A percentile compares a stretch with the other conserved stretches of the same genome.
These are phyloP conservation scores for Dryadula phaetusa DNA, from an alignment of 2,888 invertebrate species.

Conservation along the genomic window DNA sequence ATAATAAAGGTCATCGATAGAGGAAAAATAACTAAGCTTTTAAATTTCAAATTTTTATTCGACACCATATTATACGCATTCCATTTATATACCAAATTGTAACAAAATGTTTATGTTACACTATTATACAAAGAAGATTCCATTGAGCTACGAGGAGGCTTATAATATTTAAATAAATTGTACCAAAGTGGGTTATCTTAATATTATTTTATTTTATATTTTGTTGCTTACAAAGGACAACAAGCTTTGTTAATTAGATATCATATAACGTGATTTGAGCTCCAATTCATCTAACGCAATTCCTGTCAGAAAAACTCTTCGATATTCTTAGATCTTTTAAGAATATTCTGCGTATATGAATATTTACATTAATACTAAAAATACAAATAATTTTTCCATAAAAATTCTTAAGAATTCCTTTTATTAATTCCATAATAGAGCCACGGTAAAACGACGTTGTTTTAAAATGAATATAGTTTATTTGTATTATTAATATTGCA, in stretches of 20 bases:
- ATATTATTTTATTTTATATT: slow-evolving; percentile 10
- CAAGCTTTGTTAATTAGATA: slow-evolving; percentile 10
- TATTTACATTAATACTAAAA: slow-evolving; percentile 25
- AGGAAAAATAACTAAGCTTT: neutral
- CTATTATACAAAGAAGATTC: slow-evolving; percentile 30
- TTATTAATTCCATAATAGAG: slow-evolving; percentile 35
- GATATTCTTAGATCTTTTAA: slow-evolving; percentile 15
- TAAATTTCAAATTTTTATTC: slow-evolving; percentile 64
- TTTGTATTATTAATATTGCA: slow-evolving; percentile 18
- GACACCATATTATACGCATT: slow-evolving; percentile 80
- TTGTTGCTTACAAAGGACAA: slow-evolving; percentile 7
- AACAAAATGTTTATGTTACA: slow-evolving; percentile 75
- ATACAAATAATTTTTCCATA: slow-evolving; percentile 22
- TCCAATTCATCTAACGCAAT: slow-evolving; percentile 32
- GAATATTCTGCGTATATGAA: slow-evolving; percentile 19
- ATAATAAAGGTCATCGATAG: too few species aligned
- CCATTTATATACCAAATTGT: slow-evolving; percentile 80
- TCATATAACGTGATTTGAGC: slow-evolving; percentile 7
- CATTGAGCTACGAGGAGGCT: slow-evolving; percentile 26
- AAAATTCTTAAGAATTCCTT: slow-evolving; percentile 26
- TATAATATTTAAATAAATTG: slow-evolving; percentile 16
- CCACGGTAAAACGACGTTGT: neutral
- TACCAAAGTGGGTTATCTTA: slow-evolving; percentile 22
- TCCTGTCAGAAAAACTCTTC: slow-evolving; percentile 35
- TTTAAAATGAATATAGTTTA: slow-evolving; percentile 28